Evolutionary conservation across 2,888 invertebrate genomes (phyloP).

Genomic region (Ochropleura leucogaster): DNA sequence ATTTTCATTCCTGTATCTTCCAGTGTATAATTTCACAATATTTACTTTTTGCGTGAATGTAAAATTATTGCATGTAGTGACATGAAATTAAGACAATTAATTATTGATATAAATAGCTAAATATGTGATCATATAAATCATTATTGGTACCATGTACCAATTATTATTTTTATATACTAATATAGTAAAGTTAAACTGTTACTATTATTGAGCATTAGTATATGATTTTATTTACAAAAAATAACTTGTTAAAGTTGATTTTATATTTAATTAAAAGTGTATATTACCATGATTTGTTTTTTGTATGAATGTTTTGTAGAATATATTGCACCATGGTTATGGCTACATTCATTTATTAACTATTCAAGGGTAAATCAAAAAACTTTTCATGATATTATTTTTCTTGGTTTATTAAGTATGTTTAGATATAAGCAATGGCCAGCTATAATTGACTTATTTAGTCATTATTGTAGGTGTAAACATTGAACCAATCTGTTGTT

Average conservation of each 20-base stretch:
- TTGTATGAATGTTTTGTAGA: slow-evolving; percentile 43
- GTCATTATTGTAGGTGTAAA: slow-evolving; percentile 82
- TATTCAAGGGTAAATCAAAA: slow-evolving; percentile 33
- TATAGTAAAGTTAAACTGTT: slow-evolving; percentile 55
- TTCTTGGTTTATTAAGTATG: slow-evolving; percentile 62
- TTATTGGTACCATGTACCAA: slow-evolving; percentile 84
- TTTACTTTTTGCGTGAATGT: slow-evolving; percentile 35
- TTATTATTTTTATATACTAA: slow-evolving; percentile 63
- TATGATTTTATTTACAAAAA: slow-evolving; percentile 44
- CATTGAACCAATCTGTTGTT: slow-evolving; percentile 84
- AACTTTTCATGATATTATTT: slow-evolving; percentile 51
- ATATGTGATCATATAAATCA: slow-evolving; percentile 73
- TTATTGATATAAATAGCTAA: slow-evolving; percentile 57
- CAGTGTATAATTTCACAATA: slow-evolving; percentile 54
- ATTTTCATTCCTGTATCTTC: slow-evolving; percentile 58
- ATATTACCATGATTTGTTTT: slow-evolving; percentile 48
- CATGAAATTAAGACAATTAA: slow-evolving; percentile 55
- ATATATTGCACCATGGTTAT: slow-evolving; percentile 55
- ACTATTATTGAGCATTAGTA: slow-evolving; percentile 37
- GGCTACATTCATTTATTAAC: slow-evolving; percentile 43
- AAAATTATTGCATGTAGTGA: slow-evolving; percentile 45
- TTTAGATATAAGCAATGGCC: slow-evolving; percentile 80
- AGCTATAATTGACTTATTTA: slow-evolving; percentile 79
- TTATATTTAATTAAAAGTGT: slow-evolving; percentile 43
- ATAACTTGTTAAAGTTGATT: slow-evolving; percentile 47